Evolutionary conservation across 2,113 vertebrate genomes (phyloP).

Genomic region (Todiramphus saurophagus): DNA sequence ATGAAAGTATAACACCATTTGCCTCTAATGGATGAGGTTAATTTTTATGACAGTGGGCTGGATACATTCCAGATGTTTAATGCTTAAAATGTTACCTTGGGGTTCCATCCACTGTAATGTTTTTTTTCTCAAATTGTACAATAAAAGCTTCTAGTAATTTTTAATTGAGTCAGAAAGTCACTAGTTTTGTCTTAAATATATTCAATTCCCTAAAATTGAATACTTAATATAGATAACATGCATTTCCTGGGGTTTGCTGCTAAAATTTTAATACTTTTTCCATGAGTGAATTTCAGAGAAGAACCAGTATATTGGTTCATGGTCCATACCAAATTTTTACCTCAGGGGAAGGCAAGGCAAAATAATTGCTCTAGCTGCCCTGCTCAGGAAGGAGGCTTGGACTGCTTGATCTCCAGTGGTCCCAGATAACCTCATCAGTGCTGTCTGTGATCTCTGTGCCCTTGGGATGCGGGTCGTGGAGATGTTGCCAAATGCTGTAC

Average conservation of each 20-base stretch:
- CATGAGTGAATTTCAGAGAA: background rate
- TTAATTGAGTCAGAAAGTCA: background rate
- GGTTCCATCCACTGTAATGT: background rate
- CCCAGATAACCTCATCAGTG: too few species aligned
- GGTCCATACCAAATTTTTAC: background rate
- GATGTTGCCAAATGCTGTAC: rapidly evolving
- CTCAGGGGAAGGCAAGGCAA: background rate
- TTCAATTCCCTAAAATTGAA: background rate
- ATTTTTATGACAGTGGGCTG: slow-evolving; percentile 49
- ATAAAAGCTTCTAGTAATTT: background rate
- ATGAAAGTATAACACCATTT: slow-evolving; percentile 23
- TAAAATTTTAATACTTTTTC: background rate
- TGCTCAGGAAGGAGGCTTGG: background rate
- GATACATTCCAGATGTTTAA: slow-evolving; percentile 45
- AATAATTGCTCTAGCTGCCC: background rate
- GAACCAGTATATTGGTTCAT: background rate
- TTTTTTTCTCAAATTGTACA: background rate
- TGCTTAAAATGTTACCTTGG: slow-evolving; percentile 46
- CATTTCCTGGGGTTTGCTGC: background rate
- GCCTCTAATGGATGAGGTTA: background rate
- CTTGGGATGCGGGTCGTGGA: rapidly evolving
- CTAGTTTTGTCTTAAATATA: slow-evolving; percentile 2
- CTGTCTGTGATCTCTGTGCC: background rate
- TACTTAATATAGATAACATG: background rate
- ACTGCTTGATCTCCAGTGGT: background rate